phyloP scores from a whole-genome alignment of 2,113 vertebrate species.

The Paradisaea rubra region DNA sequence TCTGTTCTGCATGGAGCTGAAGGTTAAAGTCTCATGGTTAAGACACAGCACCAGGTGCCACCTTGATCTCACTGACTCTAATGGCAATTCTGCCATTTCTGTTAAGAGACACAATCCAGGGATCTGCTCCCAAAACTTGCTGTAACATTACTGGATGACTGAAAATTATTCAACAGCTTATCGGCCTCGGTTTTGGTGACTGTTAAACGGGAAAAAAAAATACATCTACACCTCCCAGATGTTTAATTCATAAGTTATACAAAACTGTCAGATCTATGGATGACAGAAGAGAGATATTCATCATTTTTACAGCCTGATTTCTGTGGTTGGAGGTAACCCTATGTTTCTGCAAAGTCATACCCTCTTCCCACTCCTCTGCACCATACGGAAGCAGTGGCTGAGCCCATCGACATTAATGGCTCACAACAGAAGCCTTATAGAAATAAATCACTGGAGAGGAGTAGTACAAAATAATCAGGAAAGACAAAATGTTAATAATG shows the following conservation, averaged over 20 bases:
- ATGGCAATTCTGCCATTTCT: background rate
- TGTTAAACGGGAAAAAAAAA: background rate
- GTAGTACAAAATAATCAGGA: background rate
- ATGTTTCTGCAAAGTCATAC: conserved; percentile 30
- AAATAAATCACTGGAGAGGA: background rate
- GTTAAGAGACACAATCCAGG: background rate
- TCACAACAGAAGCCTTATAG: background rate
- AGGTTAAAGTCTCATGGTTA: background rate
- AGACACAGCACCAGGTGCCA: background rate
- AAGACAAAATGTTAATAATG: background rate
- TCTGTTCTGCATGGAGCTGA: background rate
- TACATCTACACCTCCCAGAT: conserved; percentile 16
- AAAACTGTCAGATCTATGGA: conserved; percentile 32
- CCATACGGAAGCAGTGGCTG: rapidly evolving
- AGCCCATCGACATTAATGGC: background rate
- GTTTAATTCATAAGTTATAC: conserved; percentile 54
- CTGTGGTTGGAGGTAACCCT: conserved; percentile 1
- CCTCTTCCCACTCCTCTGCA: background rate
- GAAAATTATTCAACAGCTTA: background rate
- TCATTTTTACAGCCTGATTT: conserved; percentile 51
- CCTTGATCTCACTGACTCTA: background rate
- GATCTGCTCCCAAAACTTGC: background rate
- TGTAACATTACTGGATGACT: background rate
- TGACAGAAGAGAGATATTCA: conserved; percentile 31
- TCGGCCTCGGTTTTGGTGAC: background rate